Evolutionary conservation across 2,113 vertebrate species (phyloP), one percentile per base, ranked within the genome.

Genomic region (Sinocyclocheilus anshuiensis): DNA sequence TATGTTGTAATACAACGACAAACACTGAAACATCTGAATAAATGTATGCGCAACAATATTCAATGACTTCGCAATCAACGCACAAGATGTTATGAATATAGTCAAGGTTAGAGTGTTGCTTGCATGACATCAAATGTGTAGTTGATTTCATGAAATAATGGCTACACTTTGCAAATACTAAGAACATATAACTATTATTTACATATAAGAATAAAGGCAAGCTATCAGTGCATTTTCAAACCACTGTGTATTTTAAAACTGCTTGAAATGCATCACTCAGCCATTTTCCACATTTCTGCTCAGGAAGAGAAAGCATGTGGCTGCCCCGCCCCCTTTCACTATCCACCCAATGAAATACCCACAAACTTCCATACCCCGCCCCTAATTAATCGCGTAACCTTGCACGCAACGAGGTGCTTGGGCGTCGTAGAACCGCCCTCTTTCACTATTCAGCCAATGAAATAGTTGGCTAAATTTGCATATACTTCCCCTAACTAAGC

Each of bases 401-500:
- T 1, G 39, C 33, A 45, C 13, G 8, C n/a, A 63, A 26, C 8
- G 45, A 20, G 8, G 4, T n/a, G 18, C n/a, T 6, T 39, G 48
- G 65, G 48, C 65, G 65, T 83, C 4, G 1, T 20, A 20, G 26
- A 12, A 24, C 9, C 65, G 48, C 48, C 81, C 67, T 0, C 16
- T 72, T 55, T 55, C 3, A 57, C 45, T 18, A 18, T 29, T 74
- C 50, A 74, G 20, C 81, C 81, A 83, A 83, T 83, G 59, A 83
- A 81, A 39, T 10, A 83, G 69, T 74, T 83, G 4, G 1, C 3
- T 0, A 36, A 33, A 71, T 82, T 69, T 53, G 11, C 81, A 74
- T 74, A 59, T 13, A 84, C 69, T 84, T 84, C 67, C 65, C 5
- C 20, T 39, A 84, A 84, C 81, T n/a, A 42, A 84, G 81, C 29